Evolutionary conservation across 2,113 vertebrate genomes (phyloP).

Genomic region (Takifugu flavidus): DNA sequence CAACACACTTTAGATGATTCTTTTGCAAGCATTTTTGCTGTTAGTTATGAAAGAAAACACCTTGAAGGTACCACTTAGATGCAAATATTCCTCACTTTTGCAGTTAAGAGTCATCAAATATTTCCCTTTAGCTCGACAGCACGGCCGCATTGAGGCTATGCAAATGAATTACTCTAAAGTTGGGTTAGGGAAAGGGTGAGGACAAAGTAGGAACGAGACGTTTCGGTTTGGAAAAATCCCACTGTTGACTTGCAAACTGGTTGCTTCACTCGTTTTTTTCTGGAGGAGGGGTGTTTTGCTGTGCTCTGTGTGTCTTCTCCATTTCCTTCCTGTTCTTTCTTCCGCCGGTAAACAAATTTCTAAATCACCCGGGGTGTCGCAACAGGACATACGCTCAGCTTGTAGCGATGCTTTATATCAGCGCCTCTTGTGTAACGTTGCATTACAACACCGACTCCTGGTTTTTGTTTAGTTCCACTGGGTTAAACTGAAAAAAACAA

Average conservation of each 20-base stretch:
- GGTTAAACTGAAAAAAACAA: constrained; percentile 1
- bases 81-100: too few species aligned
- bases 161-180: not conserved
- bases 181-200: too few species aligned
- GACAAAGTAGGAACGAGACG: too few species aligned
- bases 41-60: too few species aligned
- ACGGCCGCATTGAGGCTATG: not conserved
- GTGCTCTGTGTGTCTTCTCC: constrained; percentile 40
- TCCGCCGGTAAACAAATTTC: constrained; percentile 53
- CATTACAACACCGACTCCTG: constrained; percentile 24
- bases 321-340: constrained; percentile 71
- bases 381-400: constrained; percentile 57
- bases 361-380: constrained; percentile 49
- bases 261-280: too few species aligned
- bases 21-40: not conserved
- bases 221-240: not conserved
- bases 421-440: constrained; percentile 32
- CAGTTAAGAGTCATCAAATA: too few species aligned
- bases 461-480: constrained; percentile 19
- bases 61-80: too few species aligned
- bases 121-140: too few species aligned
- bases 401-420: constrained; percentile 44
- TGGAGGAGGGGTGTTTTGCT: constrained; percentile 16
- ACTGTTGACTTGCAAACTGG: too few species aligned
- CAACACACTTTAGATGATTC: constrained; percentile 18